Base-by-base conservation (phyloP, 2,888 invertebrate genomes). In the Micropterix aruncella region DNA sequence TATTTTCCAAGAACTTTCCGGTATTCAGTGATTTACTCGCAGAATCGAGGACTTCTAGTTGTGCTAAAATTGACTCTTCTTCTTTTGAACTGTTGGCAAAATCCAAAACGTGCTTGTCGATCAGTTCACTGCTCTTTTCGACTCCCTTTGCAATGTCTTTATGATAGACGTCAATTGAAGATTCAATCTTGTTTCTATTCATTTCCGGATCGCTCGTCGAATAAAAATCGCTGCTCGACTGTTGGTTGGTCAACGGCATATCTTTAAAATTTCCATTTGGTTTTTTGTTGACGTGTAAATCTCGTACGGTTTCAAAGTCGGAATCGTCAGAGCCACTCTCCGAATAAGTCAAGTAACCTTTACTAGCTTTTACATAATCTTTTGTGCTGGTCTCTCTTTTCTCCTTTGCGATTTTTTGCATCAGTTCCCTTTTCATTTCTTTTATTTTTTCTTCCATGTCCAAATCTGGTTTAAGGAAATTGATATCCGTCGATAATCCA, bases 21-120 rank as follows among this genome's bases (percentile, higher is more conserved):
- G 54, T 53, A 40, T 59, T 66, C 1, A 77, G 63, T 46, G 65
- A 62, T 5, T 69, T 62, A 48, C 73, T 73, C 9, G 74, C 60
- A 53, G 66, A 66, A 52, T 74, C 72, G 1, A 73, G 71, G 38
- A 65, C 66, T 54, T 70, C 61, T 39, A 77, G 54, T 40, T 70
- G 67, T 44, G 71, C 61, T 1, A 72, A 60, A 3, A 77, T 49
- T 45, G 66, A 66, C 40, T 74, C 68, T 14, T 68, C 70, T 18
- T 73, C 72, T 15, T 61, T 58, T 53, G 61, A 63, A 0, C 68
- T 63, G 14, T 57, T 57, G 48, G 63, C 65, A 42, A 73, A 68
- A 41, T 67, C 65, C 48, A 66, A 65, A 52, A 71, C 63, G 46
- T 76, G 75, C 45, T 57, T 65, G 44, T 75, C 72, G 19, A 75